phyloP scores from a whole-genome alignment of 2,888 invertebrate genomes.

The Abrostola triplasia region DNA sequence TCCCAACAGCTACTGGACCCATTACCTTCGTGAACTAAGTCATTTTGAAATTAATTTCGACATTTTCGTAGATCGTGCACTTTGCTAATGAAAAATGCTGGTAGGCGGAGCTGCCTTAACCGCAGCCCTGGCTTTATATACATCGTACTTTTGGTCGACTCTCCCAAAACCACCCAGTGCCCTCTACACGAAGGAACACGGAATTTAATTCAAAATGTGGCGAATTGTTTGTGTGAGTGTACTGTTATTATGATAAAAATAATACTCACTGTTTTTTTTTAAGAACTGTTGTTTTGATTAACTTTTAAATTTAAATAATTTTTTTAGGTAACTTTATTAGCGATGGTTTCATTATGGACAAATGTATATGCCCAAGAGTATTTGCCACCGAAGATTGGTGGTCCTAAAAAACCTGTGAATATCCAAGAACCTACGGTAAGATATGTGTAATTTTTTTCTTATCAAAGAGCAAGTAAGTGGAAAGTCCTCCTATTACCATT shows the following conservation, averaged over 20 bases:
- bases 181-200: constrained; percentile 55
- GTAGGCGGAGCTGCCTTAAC: constrained; percentile 67
- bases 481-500: no score
- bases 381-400: constrained; percentile 84
- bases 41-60: constrained; percentile 64
- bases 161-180: constrained; percentile 63
- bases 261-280: not conserved
- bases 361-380: constrained; percentile 81
- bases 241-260: not conserved
- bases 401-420: constrained; percentile 66
- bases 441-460: not conserved
- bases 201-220: constrained; percentile 68
- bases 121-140: constrained; percentile 78
- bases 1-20: constrained; percentile 20
- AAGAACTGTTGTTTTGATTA: no score
- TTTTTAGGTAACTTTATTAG: constrained; percentile 69
- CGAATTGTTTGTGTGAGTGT: constrained; percentile 75
- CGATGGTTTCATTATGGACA: constrained; percentile 77
- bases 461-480: no score
- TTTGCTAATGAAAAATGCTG: constrained; percentile 75
- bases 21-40: constrained; percentile 43
- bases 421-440: constrained; percentile 74
- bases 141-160: constrained; percentile 57
- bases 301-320: not conserved
- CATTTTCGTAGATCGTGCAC: constrained; percentile 77